These are phyloP conservation scores for Cyprinodon tularosa DNA, from an alignment of 2,113 vertebrate species.

Conservation along the genomic window DNA sequence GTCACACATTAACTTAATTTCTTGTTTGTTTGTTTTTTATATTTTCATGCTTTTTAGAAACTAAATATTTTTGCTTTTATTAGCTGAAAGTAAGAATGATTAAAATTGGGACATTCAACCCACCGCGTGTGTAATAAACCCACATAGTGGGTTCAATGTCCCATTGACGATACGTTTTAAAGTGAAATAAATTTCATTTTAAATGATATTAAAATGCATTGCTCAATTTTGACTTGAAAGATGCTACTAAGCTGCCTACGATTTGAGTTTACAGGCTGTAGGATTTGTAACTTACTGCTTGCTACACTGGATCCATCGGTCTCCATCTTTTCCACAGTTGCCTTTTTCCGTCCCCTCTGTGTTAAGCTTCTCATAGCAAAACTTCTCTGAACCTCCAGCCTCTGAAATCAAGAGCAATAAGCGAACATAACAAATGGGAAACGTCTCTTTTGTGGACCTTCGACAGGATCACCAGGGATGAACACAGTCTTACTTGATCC, in stretches of 20 bases:
- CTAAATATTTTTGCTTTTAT: background rate
- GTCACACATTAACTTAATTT: no score
- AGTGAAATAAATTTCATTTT: background rate
- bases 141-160: background rate
- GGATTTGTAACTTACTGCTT: conserved; percentile 89
- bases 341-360: conserved; percentile 97
- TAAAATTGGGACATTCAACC: background rate
- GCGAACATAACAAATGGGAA: conserved; percentile 11
- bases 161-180: background rate
- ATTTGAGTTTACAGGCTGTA: background rate
- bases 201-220: background rate
- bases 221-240: background rate
- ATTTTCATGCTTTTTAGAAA: background rate
- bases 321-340: conserved; percentile 94
- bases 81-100: background rate
- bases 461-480: background rate
- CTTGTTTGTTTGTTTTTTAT: no score
- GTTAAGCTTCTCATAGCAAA: conserved; percentile 98
- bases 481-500: conserved; percentile 88
- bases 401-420: conserved; percentile 78
- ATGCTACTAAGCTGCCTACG: no score
- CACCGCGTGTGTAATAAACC: no score
- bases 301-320: conserved; percentile 94
- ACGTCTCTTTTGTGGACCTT: background rate
- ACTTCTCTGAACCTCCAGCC: conserved; percentile 92